phyloP scores from a whole-genome alignment of 2,113 vertebrate genomes.

The Pholis gunnellus region DNA sequence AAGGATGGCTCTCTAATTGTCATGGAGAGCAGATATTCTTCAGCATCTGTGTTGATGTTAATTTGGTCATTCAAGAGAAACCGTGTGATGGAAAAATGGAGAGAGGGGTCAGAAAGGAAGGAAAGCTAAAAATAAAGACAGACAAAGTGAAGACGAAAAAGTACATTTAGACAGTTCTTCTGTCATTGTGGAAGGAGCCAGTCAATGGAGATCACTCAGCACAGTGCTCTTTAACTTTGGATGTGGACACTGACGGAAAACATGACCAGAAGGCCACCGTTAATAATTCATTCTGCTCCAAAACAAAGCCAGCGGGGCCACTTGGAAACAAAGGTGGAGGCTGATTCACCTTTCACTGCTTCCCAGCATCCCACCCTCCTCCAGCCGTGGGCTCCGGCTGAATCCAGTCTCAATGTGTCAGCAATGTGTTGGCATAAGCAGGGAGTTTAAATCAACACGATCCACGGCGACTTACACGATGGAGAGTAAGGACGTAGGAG shows the following conservation, averaged over 20 bases:
- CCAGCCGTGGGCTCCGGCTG: slow-evolving; percentile 45
- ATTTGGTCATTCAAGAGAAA: slow-evolving; percentile 27
- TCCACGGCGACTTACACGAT: not conserved
- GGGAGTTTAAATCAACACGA: slow-evolving; percentile 24
- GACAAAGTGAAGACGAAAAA: slow-evolving; percentile 21
- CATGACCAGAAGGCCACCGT: slow-evolving; percentile 79
- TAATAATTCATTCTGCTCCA: slow-evolving; percentile 81
- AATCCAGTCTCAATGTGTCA: slow-evolving; percentile 44
- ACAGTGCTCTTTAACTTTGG: slow-evolving; percentile 62
- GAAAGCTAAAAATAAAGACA: slow-evolving; percentile 16
- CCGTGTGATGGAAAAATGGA: not conserved
- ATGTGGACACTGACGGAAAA: slow-evolving; percentile 80
- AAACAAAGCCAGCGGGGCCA: slow-evolving; percentile 77
- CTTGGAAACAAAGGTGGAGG: slow-evolving; percentile 75
- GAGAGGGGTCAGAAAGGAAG: slow-evolving; percentile 6
- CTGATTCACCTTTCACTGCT: slow-evolving; percentile 75
- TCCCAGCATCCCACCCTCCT: slow-evolving; percentile 59
- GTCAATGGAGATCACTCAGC: slow-evolving; percentile 65
- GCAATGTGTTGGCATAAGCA: slow-evolving; percentile 38
- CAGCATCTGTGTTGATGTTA: not conserved
- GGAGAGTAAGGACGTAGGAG: not conserved
- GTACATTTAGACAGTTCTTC: not conserved
- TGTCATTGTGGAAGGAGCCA: slow-evolving; percentile 38
- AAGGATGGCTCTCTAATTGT: slow-evolving; percentile 13
- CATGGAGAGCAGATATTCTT: slow-evolving; percentile 27